Base-by-base conservation (phyloP, 2,113 vertebrate species). In the Macquaria australasica region DNA sequence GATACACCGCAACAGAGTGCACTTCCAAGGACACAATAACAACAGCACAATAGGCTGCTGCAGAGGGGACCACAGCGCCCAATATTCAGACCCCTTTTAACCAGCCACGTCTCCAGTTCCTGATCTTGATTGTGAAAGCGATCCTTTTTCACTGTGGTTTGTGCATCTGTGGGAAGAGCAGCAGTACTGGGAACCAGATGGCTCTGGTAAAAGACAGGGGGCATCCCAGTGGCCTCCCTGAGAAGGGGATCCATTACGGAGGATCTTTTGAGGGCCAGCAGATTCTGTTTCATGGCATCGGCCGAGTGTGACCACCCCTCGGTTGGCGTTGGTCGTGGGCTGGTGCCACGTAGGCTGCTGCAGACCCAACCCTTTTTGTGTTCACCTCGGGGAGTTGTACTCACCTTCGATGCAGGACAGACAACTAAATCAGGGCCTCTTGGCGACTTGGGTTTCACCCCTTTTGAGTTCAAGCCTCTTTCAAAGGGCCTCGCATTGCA, bases 281-380 rank as follows among this genome's bases (percentile, higher is more conserved):
- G 92, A 93, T 96, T 90, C 66, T 31, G 94, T 96, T 96, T 94
- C 95, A 94, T 78, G 92, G 93, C 91, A 88, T 41, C 83, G 83
- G 76, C 83, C 89, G 90, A 88, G 88, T 94, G 91, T 93, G 94
- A 95, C 92, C 89, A 76, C 73, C 76, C 80, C 69, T 75, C 11
- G 34, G 69, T 81, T 18, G 85, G 69, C 62, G 66, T 75, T 77
- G 84, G 85, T 70, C 28, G 39, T 31, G 60, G 37, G 85, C 82
- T 76, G 92, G 88, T 85, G 91, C 87, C 88, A 73, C 62, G 51
- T 69, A 85, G 88, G 79, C 89, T 66, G 68, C 81, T 14, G 87
- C 67, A 43, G 86, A 83, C 60, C 87, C 74, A 12, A 48, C 58
- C 70, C 12, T 55, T 85, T 92, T 83, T 89, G 89, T 91, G 84